Evolutionary conservation across 2,113 vertebrate genomes (phyloP).

Genomic region (Puffinus mauretanicus): DNA sequence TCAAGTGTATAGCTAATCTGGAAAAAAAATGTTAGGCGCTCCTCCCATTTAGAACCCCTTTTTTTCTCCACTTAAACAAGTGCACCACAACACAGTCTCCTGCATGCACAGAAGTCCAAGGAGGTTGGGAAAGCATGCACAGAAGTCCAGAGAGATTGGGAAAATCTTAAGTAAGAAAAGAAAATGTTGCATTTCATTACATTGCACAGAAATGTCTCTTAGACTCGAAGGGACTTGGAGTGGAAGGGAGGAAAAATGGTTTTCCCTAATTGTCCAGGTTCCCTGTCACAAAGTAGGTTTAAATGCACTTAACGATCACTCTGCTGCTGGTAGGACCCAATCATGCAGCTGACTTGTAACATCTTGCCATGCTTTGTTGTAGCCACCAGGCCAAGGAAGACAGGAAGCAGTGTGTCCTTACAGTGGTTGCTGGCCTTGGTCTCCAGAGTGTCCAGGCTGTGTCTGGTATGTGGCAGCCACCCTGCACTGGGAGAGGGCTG

Average conservation of each 20-base stretch:
- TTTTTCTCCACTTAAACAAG: background rate
- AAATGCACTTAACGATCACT: background rate
- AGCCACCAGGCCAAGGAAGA: background rate
- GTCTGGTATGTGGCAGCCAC: background rate
- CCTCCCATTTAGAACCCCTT: background rate
- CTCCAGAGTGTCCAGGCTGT: background rate
- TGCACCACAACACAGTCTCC: accelerated
- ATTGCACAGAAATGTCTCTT: background rate
- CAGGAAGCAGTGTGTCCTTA: background rate
- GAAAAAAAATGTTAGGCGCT: background rate
- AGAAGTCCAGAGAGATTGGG: background rate
- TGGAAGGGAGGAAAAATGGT: background rate
- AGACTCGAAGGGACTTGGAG: background rate
- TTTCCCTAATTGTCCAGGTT: background rate
- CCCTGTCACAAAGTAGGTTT: background rate
- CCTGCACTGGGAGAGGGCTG: background rate
- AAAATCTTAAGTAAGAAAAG: background rate
- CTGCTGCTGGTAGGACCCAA: accelerated
- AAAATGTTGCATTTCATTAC: background rate
- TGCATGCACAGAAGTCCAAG: background rate
- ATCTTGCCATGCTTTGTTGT: no score
- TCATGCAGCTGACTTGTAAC: background rate
- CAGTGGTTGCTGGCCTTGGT: background rate
- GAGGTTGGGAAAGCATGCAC: background rate
- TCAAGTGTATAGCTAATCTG: background rate